Evolutionary conservation across 2,888 invertebrate species (phyloP).

Genomic region (Hirtodrosophila confusa): DNA sequence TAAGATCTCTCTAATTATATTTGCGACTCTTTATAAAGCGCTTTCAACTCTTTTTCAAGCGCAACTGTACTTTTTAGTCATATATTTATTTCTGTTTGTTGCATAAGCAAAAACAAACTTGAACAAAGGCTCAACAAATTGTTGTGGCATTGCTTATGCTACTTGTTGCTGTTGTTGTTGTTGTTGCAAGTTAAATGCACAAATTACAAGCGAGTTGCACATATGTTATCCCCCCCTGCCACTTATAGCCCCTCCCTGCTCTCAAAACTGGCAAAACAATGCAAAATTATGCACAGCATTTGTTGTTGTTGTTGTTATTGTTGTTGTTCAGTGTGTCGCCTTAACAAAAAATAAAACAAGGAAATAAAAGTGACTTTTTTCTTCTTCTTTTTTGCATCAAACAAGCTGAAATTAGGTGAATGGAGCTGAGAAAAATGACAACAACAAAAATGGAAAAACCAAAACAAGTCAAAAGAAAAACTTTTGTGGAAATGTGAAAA

Average conservation of each 20-base stretch:
- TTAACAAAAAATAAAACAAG: slow-evolving; percentile 8
- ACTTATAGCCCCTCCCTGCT: not conserved
- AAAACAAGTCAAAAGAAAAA: slow-evolving; percentile 15
- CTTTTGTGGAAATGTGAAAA: slow-evolving; percentile 39
- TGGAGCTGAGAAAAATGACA: no score
- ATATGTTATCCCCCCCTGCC: slow-evolving; percentile 12
- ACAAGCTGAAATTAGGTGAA: slow-evolving; percentile 75
- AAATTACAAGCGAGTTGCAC: slow-evolving; percentile 50
- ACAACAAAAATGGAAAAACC: no score
- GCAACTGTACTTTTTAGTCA: no score
- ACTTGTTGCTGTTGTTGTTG: slow-evolving; percentile 25
- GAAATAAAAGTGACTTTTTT: slow-evolving; percentile 32
- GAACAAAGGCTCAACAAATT: no score
- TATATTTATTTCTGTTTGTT: no score
- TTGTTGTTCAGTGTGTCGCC: slow-evolving; percentile 47
- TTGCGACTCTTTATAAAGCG: no score
- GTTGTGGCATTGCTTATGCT: no score
- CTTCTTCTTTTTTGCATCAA: slow-evolving; percentile 18
- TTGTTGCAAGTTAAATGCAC: slow-evolving; percentile 40
- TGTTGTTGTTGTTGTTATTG: slow-evolving; percentile 26
- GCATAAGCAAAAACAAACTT: no score
- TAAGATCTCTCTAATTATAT: no score
- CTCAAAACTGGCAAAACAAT: slow-evolving; percentile 39
- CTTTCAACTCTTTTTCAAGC: no score
- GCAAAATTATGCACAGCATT: slow-evolving; percentile 50